phyloP scores from a whole-genome alignment of 2,113 vertebrate species.

The Phalacrocorax aristotelis region DNA sequence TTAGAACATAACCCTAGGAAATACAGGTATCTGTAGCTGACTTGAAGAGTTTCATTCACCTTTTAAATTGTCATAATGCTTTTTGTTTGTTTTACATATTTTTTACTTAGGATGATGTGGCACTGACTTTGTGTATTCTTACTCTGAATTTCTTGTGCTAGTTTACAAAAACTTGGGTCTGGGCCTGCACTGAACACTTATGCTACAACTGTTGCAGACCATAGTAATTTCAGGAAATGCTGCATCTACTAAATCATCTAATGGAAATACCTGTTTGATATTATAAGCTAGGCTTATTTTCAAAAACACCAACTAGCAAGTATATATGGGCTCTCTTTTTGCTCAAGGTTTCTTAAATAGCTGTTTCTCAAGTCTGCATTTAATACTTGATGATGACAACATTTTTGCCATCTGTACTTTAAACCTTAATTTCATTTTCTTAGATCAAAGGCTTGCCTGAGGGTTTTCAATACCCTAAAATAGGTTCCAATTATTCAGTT shows the following conservation, averaged over 20 bases:
- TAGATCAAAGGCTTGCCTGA: slow-evolving; percentile 97
- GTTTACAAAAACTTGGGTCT: background rate
- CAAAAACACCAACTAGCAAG: background rate
- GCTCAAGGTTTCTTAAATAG: background rate
- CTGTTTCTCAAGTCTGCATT: slow-evolving; percentile 79
- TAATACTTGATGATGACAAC: background rate
- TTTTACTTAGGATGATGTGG: background rate
- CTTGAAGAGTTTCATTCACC: background rate
- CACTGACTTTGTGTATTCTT: background rate
- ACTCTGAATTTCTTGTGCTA: background rate
- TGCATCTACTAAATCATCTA: background rate
- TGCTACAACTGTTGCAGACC: background rate
- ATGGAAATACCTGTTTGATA: background rate
- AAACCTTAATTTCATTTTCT: slow-evolving; percentile 31
- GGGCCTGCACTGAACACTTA: background rate
- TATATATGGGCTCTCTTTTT: background rate
- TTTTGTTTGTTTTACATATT: background rate
- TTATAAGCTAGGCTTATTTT: background rate
- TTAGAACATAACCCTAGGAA: background rate
- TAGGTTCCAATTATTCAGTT: slow-evolving; percentile 94
- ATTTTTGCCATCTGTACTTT: background rate
- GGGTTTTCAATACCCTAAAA: slow-evolving; percentile 87
- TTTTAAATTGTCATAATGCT: accelerated
- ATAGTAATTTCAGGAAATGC: background rate
- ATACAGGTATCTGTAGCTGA: background rate